A percentile compares a stretch with the other conserved stretches of the same genome.
Evolutionary conservation across 1,140 invertebrate genomes (phyloP).

Genomic region (Saccostrea glomerata): DNA sequence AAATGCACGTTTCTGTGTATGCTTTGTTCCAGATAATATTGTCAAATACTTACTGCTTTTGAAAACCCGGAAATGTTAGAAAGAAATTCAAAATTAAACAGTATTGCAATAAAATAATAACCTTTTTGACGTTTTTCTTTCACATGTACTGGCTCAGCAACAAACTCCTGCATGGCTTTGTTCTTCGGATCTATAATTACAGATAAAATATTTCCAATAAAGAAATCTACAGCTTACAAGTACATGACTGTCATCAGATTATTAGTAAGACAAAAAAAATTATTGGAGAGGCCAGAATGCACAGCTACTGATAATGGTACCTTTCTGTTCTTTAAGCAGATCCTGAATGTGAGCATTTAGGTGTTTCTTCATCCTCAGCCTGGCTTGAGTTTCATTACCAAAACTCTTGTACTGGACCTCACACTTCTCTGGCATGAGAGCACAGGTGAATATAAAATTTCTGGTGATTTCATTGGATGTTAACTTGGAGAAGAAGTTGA

Average conservation of each 20-base stretch:
- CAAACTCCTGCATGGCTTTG: slow-evolving; percentile 60
- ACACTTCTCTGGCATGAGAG: slow-evolving; percentile 80
- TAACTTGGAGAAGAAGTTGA: slow-evolving; percentile 82
- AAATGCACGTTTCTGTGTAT: neutral
- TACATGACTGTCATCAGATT: no score
- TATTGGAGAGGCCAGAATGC: no score
- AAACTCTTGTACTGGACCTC: slow-evolving; percentile 82
- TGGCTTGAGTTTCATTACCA: slow-evolving; percentile 82
- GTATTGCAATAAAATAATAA: neutral
- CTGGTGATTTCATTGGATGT: slow-evolving; percentile 82
- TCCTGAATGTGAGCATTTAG: slow-evolving; percentile 72
- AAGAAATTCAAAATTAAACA: neutral
- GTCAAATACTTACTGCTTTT: no score
- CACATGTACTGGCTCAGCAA: slow-evolving; percentile 69
- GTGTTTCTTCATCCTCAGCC: slow-evolving; percentile 81
- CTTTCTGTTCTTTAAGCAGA: slow-evolving; percentile 62
- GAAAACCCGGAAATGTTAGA: no score
- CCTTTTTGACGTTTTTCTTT: slow-evolving; percentile 58
- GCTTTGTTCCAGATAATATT: no score
- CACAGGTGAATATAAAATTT: slow-evolving; percentile 82
- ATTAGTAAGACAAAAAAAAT: no score
- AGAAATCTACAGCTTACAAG: no score
- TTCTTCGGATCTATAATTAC: slow-evolving; percentile 33
- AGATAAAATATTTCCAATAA: neutral
- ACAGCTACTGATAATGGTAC: slow-evolving; percentile 19